A percentile compares a stretch with the other conserved stretches of the same genome.
phyloP scores from a whole-genome alignment of 2,888 invertebrate genomes.

The Amiota communis region DNA sequence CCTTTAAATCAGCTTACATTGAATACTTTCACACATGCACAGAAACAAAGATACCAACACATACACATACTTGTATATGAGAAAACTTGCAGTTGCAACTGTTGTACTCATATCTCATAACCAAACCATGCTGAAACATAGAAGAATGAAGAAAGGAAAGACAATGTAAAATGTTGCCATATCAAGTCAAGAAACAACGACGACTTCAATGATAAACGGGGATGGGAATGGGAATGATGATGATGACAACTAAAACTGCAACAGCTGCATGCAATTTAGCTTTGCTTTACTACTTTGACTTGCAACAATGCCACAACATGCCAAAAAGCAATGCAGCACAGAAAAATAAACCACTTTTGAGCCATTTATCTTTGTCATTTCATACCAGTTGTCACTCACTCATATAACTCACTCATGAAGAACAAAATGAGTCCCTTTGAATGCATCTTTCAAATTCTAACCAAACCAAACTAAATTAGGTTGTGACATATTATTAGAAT shows the following conservation, averaged over 20 bases:
- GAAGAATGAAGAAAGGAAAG: background rate
- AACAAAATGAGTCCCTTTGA: too few species aligned
- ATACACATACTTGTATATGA: too few species aligned
- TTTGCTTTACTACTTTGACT: background rate
- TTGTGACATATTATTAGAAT: too few species aligned
- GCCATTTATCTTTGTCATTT: constrained; percentile 21
- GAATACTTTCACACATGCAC: background rate
- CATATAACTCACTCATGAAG: background rate
- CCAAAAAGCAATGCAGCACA: background rate
- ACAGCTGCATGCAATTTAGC: constrained; percentile 1
- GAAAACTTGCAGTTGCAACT: background rate
- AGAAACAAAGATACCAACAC: background rate
- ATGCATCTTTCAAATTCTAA: too few species aligned
- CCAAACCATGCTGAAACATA: too few species aligned
- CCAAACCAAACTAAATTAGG: too few species aligned
- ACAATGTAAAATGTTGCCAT: constrained; percentile 3
- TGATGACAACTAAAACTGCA: background rate
- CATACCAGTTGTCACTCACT: constrained; percentile 24
- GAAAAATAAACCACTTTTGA: background rate
- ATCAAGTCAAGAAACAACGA: background rate
- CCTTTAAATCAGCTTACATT: constrained; percentile 8
- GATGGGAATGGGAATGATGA: background rate
- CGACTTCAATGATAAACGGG: background rate
- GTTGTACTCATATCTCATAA: background rate
- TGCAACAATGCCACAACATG: background rate